Conservation (phyloP, 2,888 invertebrate genomes). For the Entomobrya multifasciata region DNA sequence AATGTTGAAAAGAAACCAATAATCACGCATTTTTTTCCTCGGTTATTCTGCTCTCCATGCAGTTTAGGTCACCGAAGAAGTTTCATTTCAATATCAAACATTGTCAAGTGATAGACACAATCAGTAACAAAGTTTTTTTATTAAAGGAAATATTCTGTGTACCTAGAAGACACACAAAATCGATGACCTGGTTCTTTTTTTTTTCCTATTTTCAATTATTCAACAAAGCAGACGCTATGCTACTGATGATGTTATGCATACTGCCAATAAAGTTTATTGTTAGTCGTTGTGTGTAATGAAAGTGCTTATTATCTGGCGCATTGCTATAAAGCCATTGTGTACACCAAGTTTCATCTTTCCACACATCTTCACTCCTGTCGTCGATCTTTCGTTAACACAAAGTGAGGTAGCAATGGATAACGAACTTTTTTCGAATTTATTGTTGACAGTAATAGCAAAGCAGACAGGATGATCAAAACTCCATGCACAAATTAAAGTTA, state of each 20-base stretch:
- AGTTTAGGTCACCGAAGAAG: neutral
- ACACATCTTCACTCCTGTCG: neutral
- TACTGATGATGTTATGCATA: conserved; percentile 21
- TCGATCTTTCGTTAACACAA: conserved; percentile 19
- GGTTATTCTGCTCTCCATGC: neutral
- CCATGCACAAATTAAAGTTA: too few species aligned
- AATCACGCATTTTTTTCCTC: conserved; percentile 11
- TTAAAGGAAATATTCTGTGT: too few species aligned
- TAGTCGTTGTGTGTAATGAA: neutral
- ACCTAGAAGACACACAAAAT: conserved; percentile 74
- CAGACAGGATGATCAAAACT: too few species aligned
- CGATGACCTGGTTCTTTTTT: conserved; percentile 77
- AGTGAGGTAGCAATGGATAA: neutral
- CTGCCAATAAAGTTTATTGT: conserved; percentile 44
- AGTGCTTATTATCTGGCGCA: conserved; percentile 1
- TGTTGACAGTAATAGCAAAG: too few species aligned
- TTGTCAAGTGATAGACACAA: conserved; percentile 19
- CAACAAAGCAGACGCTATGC: neutral
- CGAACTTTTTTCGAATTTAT: neutral
- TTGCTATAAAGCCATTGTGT: neutral
- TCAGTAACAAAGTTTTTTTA: neutral
- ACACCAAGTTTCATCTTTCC: neutral
- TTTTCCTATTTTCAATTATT: conserved; percentile 62
- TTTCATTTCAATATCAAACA: neutral
- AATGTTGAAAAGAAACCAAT: neutral